Percentiles rank a stretch among this genome's conserved stretches.
These are phyloP conservation scores for Clupea harengus DNA, from an alignment of 2,113 vertebrate species.

Conservation along the genomic window DNA sequence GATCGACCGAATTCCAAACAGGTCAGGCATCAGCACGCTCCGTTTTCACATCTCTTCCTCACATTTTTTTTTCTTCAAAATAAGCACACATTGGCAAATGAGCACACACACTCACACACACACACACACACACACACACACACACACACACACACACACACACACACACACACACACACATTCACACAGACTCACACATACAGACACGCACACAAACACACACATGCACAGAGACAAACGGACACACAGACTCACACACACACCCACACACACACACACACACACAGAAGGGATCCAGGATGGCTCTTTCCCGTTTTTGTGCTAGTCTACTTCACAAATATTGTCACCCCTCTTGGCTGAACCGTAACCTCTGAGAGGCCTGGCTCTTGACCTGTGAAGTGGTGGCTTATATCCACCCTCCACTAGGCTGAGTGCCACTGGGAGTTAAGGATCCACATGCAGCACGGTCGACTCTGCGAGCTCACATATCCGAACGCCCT, in stretches of 20 bases:
- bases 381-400: conserved; percentile 83
- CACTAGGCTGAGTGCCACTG: conserved; percentile 80
- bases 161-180: background rate
- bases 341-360: conserved; percentile 67
- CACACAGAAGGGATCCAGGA: conserved; percentile 60
- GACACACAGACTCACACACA: background rate
- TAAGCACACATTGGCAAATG: conserved; percentile 14
- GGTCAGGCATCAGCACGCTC: conserved; percentile 62
- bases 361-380: conserved; percentile 80
- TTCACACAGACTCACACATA: background rate
- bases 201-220: background rate
- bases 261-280: background rate
- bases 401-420: conserved; percentile 77
- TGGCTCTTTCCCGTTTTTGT: conserved; percentile 65
- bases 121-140: background rate
- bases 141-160: background rate
- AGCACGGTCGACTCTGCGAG: conserved; percentile 85
- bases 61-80: background rate
- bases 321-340: conserved; percentile 77
- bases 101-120: background rate
- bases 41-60: conserved; percentile 16
- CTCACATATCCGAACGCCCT: conserved; percentile 82
- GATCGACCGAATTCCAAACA: conserved; percentile 79
- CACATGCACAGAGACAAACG: background rate
- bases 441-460: conserved; percentile 56